Conservation (phyloP, 1,140 invertebrate genomes). For the Plodia interpunctella region DNA sequence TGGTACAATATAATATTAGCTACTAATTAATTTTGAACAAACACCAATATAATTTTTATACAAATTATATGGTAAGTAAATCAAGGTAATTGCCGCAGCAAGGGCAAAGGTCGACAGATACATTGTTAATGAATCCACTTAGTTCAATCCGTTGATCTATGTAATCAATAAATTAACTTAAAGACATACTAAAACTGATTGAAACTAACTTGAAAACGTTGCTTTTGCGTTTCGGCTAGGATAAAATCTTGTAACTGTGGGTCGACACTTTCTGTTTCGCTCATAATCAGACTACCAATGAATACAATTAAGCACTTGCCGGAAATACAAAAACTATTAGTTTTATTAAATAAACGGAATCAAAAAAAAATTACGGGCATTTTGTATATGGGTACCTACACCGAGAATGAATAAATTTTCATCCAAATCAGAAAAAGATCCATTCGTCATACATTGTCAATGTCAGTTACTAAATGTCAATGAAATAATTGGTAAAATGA, state of each 20-base stretch:
- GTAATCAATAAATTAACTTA: neutral
- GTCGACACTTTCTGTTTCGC: slow-evolving; percentile 53
- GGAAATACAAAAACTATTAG: neutral
- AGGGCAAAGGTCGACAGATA: slow-evolving; percentile 13
- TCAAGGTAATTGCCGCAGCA: neutral
- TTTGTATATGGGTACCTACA: neutral
- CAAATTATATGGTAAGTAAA: neutral
- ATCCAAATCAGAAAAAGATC: neutral
- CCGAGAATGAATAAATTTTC: neutral
- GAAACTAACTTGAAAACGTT: slow-evolving; percentile 62
- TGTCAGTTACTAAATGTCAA: neutral
- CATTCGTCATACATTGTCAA: neutral
- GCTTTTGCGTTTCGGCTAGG: slow-evolving; percentile 64
- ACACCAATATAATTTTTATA: neutral
- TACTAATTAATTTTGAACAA: too few relatives aligned
- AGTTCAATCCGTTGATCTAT: neutral
- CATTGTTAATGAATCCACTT: neutral
- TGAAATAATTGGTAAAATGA: neutral
- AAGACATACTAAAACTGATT: neutral
- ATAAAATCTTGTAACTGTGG: slow-evolving; percentile 65
- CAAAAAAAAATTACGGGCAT: neutral
- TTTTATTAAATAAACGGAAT: neutral
- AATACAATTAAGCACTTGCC: neutral
- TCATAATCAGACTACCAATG: slow-evolving; percentile 54
- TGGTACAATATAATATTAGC: too few relatives aligned